These are phyloP conservation scores for Pan paniscus DNA, from an alignment of 2,113 vertebrate species.

Conservation along the genomic window DNA sequence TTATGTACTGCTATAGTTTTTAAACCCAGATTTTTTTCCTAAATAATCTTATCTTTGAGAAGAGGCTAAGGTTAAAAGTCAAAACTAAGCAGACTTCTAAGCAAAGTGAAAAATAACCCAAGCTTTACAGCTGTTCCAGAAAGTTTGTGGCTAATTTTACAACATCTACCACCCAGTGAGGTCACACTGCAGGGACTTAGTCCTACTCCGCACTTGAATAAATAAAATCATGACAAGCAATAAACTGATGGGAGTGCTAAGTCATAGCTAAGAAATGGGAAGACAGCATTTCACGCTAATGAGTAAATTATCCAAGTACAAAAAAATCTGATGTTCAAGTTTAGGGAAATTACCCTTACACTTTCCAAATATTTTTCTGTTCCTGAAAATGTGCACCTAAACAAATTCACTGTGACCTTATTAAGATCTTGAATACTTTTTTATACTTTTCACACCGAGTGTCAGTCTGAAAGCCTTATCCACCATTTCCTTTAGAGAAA, in stretches of 20 bases:
- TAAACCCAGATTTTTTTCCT: slow-evolving; percentile 35
- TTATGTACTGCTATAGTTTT: not conserved
- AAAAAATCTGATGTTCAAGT: not conserved
- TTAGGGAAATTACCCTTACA: not conserved
- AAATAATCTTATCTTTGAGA: slow-evolving; percentile 74
- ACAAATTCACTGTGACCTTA: not conserved
- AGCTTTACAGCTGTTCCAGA: slow-evolving; percentile 39
- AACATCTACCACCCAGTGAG: slow-evolving; percentile 19
- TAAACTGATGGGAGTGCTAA: not conserved
- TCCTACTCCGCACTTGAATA: not conserved
- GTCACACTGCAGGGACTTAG: not conserved
- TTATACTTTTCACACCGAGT: not conserved
- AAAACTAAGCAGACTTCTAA: slow-evolving; percentile 70
- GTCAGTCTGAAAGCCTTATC: not conserved
- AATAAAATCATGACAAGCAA: slow-evolving; percentile 3
- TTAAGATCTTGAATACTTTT: not conserved
- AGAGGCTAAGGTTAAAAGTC: slow-evolving; percentile 60
- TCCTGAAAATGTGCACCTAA: not conserved
- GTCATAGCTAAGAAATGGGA: not conserved
- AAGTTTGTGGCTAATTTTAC: slow-evolving; percentile 54
- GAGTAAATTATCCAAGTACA: not conserved
- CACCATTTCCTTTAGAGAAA: not conserved
- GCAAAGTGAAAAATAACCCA: slow-evolving; percentile 57
- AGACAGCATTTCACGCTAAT: not conserved
- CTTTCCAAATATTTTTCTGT: not conserved